These are phyloP conservation scores for Octodon degus DNA, from an alignment of 2,113 vertebrate species.

Conservation along the genomic window DNA sequence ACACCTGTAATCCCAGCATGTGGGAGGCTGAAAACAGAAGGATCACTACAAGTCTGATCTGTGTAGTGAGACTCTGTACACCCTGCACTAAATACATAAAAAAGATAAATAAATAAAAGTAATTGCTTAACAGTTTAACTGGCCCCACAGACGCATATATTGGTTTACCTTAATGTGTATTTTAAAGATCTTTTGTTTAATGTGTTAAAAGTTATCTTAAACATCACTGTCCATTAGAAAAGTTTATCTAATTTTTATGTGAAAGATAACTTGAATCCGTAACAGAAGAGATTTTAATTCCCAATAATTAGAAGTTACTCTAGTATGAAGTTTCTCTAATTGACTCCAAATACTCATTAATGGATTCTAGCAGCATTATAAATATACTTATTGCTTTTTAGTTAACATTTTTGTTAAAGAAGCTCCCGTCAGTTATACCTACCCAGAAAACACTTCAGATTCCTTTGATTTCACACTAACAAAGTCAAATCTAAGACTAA, in stretches of 20 bases:
- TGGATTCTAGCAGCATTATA: not conserved
- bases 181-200: slow-evolving; percentile 26
- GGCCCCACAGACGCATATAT: not conserved
- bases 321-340: slow-evolving; percentile 15
- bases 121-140: slow-evolving; percentile 34
- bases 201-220: slow-evolving; percentile 42
- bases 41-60: no score
- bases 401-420: slow-evolving; percentile 5
- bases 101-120: no score
- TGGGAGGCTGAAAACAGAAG: no score
- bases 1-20: no score
- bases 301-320: slow-evolving; percentile 27
- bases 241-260: slow-evolving; percentile 34
- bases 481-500: not conserved
- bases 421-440: not conserved
- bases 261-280: slow-evolving; percentile 22
- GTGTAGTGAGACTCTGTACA: no score
- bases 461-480: not conserved
- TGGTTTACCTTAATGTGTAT: not conserved
- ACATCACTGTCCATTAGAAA: slow-evolving; percentile 44
- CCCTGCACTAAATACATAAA: no score
- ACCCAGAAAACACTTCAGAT: slow-evolving; percentile 15
- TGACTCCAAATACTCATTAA: slow-evolving; percentile 1
- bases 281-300: not conserved
- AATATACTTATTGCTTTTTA: slow-evolving; percentile 30